Evolutionary conservation across 1,140 invertebrate species (phyloP).

Genomic region (Drosophila lacertosa): DNA sequence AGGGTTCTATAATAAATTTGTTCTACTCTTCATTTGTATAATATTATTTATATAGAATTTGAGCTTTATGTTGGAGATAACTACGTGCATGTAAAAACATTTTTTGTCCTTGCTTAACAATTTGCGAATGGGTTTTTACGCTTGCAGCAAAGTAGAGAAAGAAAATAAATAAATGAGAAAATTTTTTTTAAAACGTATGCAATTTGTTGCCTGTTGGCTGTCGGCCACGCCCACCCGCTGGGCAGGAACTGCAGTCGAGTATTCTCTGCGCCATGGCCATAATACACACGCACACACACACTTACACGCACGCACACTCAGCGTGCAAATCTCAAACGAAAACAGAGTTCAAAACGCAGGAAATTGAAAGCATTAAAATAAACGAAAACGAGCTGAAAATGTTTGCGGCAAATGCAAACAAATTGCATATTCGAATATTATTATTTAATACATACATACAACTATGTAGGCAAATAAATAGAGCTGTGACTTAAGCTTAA

Average conservation of each 20-base stretch:
- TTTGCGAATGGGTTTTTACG: too few species aligned
- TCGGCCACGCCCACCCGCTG: conserved; percentile 48
- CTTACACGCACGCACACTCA: conserved; percentile 20
- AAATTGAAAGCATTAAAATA: conserved; percentile 61
- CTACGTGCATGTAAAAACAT: too few species aligned
- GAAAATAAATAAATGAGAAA: conserved; percentile 30
- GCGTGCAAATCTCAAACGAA: conserved; percentile 59
- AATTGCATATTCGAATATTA: conserved; percentile 16
- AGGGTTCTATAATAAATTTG: too few species aligned
- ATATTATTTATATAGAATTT: too few species aligned
- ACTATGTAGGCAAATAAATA: too few species aligned
- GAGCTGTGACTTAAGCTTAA: too few species aligned
- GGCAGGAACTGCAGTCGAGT: conserved; percentile 39
- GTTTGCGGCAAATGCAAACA: background rate
- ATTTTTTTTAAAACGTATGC: conserved; percentile 61
- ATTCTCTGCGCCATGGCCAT: conserved; percentile 16
- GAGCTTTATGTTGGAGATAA: too few species aligned
- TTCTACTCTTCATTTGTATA: too few species aligned
- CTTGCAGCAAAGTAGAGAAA: conserved; percentile 10
- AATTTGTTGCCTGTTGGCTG: conserved; percentile 60
- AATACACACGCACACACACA: conserved; percentile 3
- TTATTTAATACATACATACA: too few species aligned
- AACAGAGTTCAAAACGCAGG: conserved; percentile 68
- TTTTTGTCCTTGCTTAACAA: too few species aligned
- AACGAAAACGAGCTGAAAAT: conserved; percentile 12